Evolutionary conservation across 64 coral and sea anemone species (phyloP).

Genomic region (Anthopleura sola): DNA sequence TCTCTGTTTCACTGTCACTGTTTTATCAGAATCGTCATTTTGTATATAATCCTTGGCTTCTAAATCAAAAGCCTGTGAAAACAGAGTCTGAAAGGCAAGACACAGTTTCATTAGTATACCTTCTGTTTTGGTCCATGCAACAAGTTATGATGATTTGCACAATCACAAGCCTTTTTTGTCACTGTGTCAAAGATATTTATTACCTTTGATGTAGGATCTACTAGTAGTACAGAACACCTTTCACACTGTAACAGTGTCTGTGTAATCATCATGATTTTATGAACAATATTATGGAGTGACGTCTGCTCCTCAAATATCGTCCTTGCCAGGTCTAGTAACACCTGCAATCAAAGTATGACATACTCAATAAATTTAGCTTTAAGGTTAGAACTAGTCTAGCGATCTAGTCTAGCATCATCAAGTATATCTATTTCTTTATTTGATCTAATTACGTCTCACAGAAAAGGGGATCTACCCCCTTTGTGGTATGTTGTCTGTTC

Average conservation of each 20-base stretch:
- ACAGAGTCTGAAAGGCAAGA: constrained; percentile 66
- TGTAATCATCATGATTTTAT: constrained; percentile 99
- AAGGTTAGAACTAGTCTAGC: background rate
- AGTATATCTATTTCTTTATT: too few relatives aligned
- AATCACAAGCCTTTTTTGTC: background rate
- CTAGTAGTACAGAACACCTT: constrained; percentile 95
- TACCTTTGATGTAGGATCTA: constrained; percentile 91
- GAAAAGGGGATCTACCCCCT: too few relatives aligned
- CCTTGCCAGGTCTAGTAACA: constrained; percentile 97
- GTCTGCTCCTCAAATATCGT: constrained; percentile 99
- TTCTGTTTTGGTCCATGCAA: background rate
- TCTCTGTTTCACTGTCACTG: constrained; percentile 74
- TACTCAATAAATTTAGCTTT: background rate
- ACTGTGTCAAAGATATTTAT: background rate
- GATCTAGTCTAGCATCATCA: too few relatives aligned
- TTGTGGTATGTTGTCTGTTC: too few relatives aligned
- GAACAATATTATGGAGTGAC: constrained; percentile 94
- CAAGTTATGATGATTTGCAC: background rate
- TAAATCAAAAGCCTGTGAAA: constrained; percentile 96
- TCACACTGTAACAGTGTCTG: constrained; percentile 95
- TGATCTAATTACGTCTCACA: too few relatives aligned
- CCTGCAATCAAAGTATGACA: constrained; percentile 22
- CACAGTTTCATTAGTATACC: background rate
- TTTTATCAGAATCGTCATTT: constrained; percentile 86
- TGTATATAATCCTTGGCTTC: constrained; percentile 89